These are phyloP conservation scores for Perithous albicinctus DNA, from an alignment of 2,888 invertebrate species.

Conservation along the genomic window DNA sequence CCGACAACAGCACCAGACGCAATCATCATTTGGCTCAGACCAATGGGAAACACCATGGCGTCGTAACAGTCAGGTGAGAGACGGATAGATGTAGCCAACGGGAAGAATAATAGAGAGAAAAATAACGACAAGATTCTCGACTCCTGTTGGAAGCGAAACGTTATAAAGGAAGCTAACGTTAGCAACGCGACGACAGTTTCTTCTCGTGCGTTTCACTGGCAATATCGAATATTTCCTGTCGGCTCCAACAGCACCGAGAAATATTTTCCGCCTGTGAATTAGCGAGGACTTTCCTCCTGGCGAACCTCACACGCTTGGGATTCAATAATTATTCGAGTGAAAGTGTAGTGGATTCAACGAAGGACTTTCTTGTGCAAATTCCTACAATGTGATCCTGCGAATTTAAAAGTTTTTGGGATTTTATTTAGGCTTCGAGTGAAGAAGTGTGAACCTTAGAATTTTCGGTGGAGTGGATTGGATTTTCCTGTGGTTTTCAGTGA, in stretches of 20 bases:
- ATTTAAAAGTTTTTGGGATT: no score
- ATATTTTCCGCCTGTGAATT: background rate
- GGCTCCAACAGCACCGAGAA: background rate
- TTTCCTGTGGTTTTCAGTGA: background rate
- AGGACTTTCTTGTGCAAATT: no score
- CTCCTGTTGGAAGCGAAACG: conserved; percentile 36
- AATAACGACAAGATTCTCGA: conserved; percentile 15
- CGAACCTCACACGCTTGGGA: background rate
- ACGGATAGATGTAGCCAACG: conserved; percentile 31
- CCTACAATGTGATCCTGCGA: no score
- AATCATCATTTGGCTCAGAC: conserved; percentile 82
- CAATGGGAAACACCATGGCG: conserved; percentile 81
- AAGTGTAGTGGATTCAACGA: background rate
- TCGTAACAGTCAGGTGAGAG: conserved; percentile 64
- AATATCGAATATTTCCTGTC: conserved; percentile 28
- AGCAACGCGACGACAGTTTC: conserved; percentile 62
- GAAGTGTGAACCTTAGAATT: background rate
- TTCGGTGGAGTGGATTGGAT: background rate
- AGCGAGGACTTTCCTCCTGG: background rate
- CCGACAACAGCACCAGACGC: conserved; percentile 74
- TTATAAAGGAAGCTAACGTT: conserved; percentile 57
- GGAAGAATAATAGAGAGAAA: conserved; percentile 44
- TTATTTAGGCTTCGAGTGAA: no score
- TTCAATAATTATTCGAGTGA: background rate
- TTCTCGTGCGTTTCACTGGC: conserved; percentile 55